These are phyloP conservation scores for Oscheius sp. DNA, from an alignment of 2,888 invertebrate genomes.

Conservation along the genomic window DNA sequence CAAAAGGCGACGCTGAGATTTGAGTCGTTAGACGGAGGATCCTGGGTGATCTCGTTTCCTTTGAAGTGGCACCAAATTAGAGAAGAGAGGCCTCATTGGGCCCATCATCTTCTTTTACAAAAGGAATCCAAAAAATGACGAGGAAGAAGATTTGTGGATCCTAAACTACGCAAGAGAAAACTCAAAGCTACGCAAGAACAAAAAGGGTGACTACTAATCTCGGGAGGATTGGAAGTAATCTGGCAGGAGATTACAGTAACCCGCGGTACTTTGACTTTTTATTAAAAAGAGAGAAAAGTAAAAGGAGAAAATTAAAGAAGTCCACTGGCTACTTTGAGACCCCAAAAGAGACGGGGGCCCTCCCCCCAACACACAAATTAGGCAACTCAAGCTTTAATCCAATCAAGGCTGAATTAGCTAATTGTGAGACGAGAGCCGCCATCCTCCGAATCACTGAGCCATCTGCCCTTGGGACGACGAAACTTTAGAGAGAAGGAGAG, in stretches of 20 bases:
- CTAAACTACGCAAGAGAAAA: no score
- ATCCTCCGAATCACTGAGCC: constrained; percentile 26
- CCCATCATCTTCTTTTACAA: constrained; percentile 7
- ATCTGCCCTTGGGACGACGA: constrained; percentile 16
- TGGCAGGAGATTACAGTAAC: no score
- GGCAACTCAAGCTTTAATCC: constrained; percentile 42
- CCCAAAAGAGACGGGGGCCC: no score
- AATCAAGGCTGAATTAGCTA: constrained; percentile 43
- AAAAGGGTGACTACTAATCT: no score
- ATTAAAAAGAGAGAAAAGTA: background rate
- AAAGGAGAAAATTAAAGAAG: background rate
- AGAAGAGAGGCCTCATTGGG: background rate
- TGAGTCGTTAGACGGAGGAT: constrained; percentile 8
- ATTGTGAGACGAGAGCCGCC: constrained; percentile 35
- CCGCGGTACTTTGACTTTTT: background rate
- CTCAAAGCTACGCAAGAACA: no score
- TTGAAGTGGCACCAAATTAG: constrained; percentile 17
- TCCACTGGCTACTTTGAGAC: no score
- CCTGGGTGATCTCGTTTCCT: constrained; percentile 27
- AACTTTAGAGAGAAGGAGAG: constrained; percentile 13
- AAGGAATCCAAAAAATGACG: no score
- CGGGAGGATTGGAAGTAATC: no score
- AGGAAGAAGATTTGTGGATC: no score
- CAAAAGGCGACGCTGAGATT: background rate
- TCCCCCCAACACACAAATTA: constrained; percentile 28